Evolutionary conservation across 2,113 vertebrate species (phyloP), one percentile per base, ranked within the genome.

Genomic region (Monopterus albus): DNA sequence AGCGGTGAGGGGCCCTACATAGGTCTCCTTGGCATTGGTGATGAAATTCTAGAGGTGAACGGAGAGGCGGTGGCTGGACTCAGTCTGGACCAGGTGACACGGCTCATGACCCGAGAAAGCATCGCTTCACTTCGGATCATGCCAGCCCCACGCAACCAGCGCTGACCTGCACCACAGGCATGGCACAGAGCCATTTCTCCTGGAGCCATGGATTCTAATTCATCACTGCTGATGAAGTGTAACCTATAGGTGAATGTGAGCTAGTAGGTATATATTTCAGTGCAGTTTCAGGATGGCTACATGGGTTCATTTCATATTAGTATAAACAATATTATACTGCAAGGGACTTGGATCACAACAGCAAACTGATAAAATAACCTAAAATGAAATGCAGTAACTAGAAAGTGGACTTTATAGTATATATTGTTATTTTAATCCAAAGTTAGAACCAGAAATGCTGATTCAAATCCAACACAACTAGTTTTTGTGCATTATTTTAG

Each of bases 31-130:
- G 91, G 91, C 0, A 89, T 95, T 1, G 97, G 96, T 0, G 97
- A 98, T 6, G 97, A 98, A 91, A 96, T 98, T 75, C 91, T 98
- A 5, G 95, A 99, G 89, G 94, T 98, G 65, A 96, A 98, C 0
- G 95, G 96, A 0, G 93, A 90, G 26, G 93, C 92, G 0, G 95
- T 98, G 17, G 94, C 95, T 0, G 94, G 94, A 7, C 91, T 96
- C 78, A 95, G 91, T 63, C 69, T 96, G 81, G 89, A 94, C 51
- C 94, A 93, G 17, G 88, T 98, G 65, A 91, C 79, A 0, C 70
- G 94, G 64, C 92, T 98, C 71, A 94, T 98, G 92, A 92, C 93
- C 5, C 86, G 43, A 12, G 91, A 93, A 0, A 94, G 94, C 88
- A 94, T 55, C 0, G 89, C 97, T 50, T 93, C 92, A 0, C 73